phyloP scores from a whole-genome alignment of 2,888 invertebrate species.

The Rhagium mordax region DNA sequence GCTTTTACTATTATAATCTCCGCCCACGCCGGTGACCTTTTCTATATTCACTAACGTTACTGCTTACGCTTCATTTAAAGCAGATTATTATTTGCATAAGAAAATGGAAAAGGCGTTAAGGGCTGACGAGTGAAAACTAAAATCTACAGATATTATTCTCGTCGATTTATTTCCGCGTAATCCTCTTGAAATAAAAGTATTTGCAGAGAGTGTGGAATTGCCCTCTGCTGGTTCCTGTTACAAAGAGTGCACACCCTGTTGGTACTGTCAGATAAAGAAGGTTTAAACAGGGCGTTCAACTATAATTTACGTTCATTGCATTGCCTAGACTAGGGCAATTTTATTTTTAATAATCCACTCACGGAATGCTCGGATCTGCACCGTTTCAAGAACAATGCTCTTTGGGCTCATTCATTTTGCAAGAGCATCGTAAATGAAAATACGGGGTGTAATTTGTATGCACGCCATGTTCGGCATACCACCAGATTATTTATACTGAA shows the following conservation, averaged over 20 bases:
- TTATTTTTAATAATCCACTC: constrained; percentile 8
- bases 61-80: no score
- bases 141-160: no score
- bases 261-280: not conserved
- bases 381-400: constrained; percentile 10
- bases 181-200: no score
- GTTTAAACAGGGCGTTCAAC: not conserved
- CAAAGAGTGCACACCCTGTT: no score
- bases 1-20: not conserved
- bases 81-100: no score
- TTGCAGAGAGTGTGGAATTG: no score
- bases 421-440: constrained; percentile 2
- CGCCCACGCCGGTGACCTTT: not conserved
- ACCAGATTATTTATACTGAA: constrained; percentile 13
- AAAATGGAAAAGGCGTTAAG: no score
- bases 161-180: no score
- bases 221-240: no score
- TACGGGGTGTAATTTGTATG: constrained; percentile 18
- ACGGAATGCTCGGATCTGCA: not conserved
- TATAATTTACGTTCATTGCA: not conserved
- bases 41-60: not conserved
- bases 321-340: not conserved
- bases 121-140: no score
- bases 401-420: not conserved
- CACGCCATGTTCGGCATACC: not conserved